phyloP scores from a whole-genome alignment of 2,113 vertebrate genomes.

The Pedetes capensis region DNA sequence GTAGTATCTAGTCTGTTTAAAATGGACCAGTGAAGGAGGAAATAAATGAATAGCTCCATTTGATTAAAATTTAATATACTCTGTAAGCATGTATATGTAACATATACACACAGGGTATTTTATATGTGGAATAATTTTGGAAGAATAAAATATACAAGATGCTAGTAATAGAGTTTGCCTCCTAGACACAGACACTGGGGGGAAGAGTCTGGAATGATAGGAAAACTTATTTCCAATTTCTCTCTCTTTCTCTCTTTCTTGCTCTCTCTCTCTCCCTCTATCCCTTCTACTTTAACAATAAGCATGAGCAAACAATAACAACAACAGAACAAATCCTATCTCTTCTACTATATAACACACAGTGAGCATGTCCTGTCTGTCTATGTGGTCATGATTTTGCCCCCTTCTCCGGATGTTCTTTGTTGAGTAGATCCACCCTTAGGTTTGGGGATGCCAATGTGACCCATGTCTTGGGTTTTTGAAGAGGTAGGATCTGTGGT shows the following conservation, averaged over 20 bases:
- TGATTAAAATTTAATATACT: not conserved
- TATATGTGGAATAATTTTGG: not conserved
- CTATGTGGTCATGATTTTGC: not conserved
- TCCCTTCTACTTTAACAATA: not conserved
- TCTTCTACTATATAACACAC: fast-evolving
- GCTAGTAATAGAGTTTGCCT: not conserved
- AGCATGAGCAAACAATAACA: too few species aligned
- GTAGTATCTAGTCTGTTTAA: not conserved
- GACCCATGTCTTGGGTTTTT: not conserved
- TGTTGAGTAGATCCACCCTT: not conserved
- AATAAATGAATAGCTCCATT: not conserved
- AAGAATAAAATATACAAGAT: not conserved
- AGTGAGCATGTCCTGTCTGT: not conserved
- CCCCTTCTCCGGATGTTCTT: not conserved
- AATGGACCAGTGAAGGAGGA: not conserved
- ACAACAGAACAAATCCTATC: not conserved
- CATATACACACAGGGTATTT: not conserved
- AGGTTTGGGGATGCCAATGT: not conserved
- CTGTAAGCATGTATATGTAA: not conserved
- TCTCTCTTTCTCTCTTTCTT: not conserved
- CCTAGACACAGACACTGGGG: not conserved
- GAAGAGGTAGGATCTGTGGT: not conserved
- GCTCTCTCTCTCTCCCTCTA: not conserved
- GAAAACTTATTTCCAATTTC: not conserved
- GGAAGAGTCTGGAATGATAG: not conserved